Base-by-base conservation (phyloP, 2,888 invertebrate species). In the Sesia apiformis region DNA sequence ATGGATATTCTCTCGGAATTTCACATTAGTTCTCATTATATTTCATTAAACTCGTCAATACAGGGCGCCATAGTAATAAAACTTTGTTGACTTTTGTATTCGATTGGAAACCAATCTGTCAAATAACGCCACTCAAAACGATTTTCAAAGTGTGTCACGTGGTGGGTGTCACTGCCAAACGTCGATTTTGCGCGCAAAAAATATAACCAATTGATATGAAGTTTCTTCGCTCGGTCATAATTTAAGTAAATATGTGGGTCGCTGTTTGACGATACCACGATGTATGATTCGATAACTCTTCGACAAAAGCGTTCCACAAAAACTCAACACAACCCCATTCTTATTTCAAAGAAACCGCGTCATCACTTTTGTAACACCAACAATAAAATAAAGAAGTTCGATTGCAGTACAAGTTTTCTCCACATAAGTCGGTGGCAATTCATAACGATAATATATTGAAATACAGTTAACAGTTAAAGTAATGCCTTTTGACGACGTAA, bases 371-470 rank as follows among this genome's bases (percentile, higher is more conserved):
- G 50, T 66, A 67, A 69, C 70, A 70, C 58, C 67, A 69, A 70
- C 69, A 74, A 70, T 71, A 76, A 74, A 46, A 46, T 46, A 46
- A 46, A 23, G 23, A 23, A 75, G 1, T 38, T 42, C 52, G 42
- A 49, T 54, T 53, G 53, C 54, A 60, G 53, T 66, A 57, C 63
- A 61, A 74, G 76, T 76, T 80, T 77, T 77, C 82, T 72, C 76
- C 74, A 50, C 50, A 50, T 50, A 71, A 66, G 50, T 63, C 61
- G 65, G 74, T 64, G 61, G 73, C 75, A 73, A 76, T 79, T 71
- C 75, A 77, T 77, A 79, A 81, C 70, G 71, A 80, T 78, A 76
- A 78, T 65, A 58, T 77, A 78, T 79, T 76, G 78, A 74, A 74
- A 75, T 65, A 69, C 71, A 70, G 72, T 78, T 77, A 78, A 80